These are phyloP conservation scores for Palaemon carinicauda DNA, from an alignment of 1,140 invertebrate species.

Conservation along the genomic window DNA sequence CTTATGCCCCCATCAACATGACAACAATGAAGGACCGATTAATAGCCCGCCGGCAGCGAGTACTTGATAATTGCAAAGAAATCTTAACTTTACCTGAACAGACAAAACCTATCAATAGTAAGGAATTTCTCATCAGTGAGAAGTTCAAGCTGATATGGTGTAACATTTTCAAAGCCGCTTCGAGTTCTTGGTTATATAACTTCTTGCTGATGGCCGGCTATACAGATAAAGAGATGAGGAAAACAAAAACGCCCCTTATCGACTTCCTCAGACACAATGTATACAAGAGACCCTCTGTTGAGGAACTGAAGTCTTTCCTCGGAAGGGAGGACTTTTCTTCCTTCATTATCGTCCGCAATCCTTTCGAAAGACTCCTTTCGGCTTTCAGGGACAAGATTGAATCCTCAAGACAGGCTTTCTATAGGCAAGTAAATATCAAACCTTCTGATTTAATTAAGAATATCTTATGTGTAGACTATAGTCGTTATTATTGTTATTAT, in stretches of 20 bases:
- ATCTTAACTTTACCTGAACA: background rate
- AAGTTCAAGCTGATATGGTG: slow-evolving; percentile 84
- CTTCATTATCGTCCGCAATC: slow-evolving; percentile 68
- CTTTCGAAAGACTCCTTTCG: slow-evolving; percentile 68
- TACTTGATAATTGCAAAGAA: background rate
- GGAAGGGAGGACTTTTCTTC: slow-evolving; percentile 59
- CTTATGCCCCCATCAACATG: background rate
- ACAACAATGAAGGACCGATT: background rate
- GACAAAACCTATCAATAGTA: background rate
- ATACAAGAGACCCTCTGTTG: background rate
- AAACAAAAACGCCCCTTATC: background rate
- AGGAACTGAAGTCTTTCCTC: background rate
- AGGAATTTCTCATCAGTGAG: slow-evolving; percentile 81
- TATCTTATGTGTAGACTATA: no score
- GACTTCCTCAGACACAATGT: background rate
- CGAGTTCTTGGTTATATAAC: slow-evolving; percentile 89
- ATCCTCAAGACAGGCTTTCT: slow-evolving; percentile 60
- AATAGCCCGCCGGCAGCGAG: background rate
- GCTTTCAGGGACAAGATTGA: slow-evolving; percentile 68
- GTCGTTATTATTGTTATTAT: no score
- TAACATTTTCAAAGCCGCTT: slow-evolving; percentile 86
- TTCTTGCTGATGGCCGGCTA: slow-evolving; percentile 68
- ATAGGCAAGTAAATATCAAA: background rate
- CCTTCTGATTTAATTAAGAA: no score
- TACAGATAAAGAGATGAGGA: slow-evolving; percentile 61